Percentiles rank a stretch among this genome's conserved stretches.
Evolutionary conservation across 2,113 vertebrate species (phyloP).

Genomic region (Thunnus thynnus): DNA sequence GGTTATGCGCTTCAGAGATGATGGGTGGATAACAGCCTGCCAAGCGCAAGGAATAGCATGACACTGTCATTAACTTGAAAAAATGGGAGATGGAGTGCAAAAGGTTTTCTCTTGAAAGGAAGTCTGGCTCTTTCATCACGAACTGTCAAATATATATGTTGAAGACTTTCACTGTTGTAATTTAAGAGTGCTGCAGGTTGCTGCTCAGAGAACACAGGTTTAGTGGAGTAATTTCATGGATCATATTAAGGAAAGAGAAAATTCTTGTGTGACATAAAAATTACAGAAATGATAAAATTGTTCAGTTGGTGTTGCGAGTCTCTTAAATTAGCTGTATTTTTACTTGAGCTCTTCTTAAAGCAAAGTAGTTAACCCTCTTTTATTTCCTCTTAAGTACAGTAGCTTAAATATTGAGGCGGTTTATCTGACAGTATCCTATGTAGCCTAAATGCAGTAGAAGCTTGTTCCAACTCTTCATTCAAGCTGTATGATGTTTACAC

Average conservation of each 20-base stretch:
- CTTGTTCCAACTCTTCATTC: background rate
- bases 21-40: constrained; percentile 62
- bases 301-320: background rate
- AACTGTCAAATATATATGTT: constrained; percentile 40
- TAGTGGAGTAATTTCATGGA: background rate
- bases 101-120: constrained; percentile 51
- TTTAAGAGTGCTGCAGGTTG: background rate
- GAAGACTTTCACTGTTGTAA: constrained; percentile 13
- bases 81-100: constrained; percentile 49
- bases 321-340: background rate
- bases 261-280: background rate
- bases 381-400: background rate
- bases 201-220: constrained; percentile 13
- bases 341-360: background rate
- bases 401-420: too few relatives aligned
- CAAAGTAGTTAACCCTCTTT: background rate
- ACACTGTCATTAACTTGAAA: constrained; percentile 68
- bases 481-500: background rate
- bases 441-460: background rate
- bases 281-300: background rate
- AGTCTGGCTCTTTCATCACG: constrained; percentile 39
- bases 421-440: background rate
- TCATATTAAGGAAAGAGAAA: background rate
- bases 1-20: constrained; percentile 52
- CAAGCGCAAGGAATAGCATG: constrained; percentile 39